Evolutionary conservation across 2,113 vertebrate species (phyloP), one percentile per base, ranked within the genome.

Genomic region (Archilochus colubris): DNA sequence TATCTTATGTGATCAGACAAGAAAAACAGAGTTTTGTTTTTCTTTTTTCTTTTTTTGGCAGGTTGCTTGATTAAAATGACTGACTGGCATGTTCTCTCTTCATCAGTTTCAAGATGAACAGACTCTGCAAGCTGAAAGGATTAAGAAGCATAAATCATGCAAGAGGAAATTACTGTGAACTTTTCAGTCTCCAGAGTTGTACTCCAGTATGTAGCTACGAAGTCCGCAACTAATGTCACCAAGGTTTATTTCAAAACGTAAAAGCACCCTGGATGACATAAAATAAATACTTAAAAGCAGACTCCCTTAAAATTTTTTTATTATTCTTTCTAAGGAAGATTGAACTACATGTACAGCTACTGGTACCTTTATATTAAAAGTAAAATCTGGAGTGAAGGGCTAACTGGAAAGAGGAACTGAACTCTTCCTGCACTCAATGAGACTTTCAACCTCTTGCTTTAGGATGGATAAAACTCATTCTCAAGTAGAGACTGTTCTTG

Each of bases 1-100:
- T 88, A 67, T 93, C 62, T 69, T 6, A 31, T 55, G 10, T 62
- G 55, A 94, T 86, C n/a, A 86, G 51, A 57, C 24, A 46, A 22
- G 8, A 91, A 86, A 81, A 91, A 44, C 0, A 7, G 24, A 89
- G 27, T 40, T 40, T 40, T 77, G 81, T 80, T 77, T 93, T 83
- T 86, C 63, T 74, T 86, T 79, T 86, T 38, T 38, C 12, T 80
- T 4, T 91, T 86, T 91, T 80, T 67, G 48, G 12, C 58, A 76
- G 25, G 40, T 92, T 89, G 7, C 33, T 96, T 89, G 85, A 70
- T 90, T 95, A 81, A 93, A 94, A 96, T 88, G 51, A 74, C 27
- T 69, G 43, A 74, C 27, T 69, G 43, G 7, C n/a, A n/a, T 86
- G 96, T 95, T 89, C 24, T 83, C 23, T 86, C 22, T 50, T 88